phyloP scores from a whole-genome alignment of 2,113 vertebrate genomes.

The Symphodus melops region DNA sequence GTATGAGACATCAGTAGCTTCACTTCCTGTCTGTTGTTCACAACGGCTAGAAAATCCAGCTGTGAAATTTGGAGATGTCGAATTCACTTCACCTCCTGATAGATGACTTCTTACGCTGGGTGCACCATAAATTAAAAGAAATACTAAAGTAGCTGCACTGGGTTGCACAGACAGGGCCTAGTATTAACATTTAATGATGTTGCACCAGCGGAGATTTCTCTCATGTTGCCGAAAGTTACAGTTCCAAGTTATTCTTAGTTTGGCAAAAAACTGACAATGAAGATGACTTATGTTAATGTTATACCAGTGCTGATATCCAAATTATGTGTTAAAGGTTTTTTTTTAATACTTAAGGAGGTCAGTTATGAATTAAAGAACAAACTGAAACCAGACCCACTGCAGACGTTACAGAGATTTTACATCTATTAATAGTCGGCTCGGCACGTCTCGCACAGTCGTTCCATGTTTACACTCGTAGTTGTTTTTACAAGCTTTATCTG shows the following conservation, averaged over 20 bases:
- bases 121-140: no score
- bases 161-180: no score
- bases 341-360: no score
- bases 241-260: no score
- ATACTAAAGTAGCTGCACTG: no score
- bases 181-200: no score
- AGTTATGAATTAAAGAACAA: not conserved
- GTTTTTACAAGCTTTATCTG: not conserved
- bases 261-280: no score
- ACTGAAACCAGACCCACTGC: not conserved
- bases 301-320: no score
- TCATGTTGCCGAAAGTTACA: no score
- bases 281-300: no score
- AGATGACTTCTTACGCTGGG: not conserved
- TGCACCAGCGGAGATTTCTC: no score
- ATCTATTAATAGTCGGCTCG: conserved; percentile 4
- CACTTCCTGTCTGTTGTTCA: not conserved
- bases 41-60: not conserved
- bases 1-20: not conserved
- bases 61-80: not conserved
- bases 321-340: no score
- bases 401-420: not conserved
- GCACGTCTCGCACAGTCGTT: not conserved
- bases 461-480: not conserved
- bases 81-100: not conserved